phyloP scores from a whole-genome alignment of 1,140 invertebrate genomes.

The Paracyclopina nana region DNA sequence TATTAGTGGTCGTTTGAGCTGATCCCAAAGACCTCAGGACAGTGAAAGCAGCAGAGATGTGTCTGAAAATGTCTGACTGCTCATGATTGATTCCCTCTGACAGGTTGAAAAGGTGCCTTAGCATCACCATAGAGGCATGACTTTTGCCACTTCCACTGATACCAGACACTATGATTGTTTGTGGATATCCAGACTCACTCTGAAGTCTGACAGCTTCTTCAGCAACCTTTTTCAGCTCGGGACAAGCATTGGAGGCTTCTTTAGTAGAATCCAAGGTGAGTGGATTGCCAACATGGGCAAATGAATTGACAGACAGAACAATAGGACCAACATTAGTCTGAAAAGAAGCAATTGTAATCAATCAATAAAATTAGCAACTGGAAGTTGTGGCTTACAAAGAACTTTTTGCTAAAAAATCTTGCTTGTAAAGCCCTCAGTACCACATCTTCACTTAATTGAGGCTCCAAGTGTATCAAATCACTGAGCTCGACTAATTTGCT shows the following conservation, averaged over 20 bases:
- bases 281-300: constrained; percentile 62
- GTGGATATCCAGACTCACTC: constrained; percentile 42
- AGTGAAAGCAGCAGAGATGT: constrained; percentile 78
- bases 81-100: constrained; percentile 72
- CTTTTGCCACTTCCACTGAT: constrained; percentile 87
- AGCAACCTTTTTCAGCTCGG: constrained; percentile 61
- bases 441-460: constrained; percentile 77
- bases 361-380: neutral
- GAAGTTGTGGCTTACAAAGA: constrained; percentile 48
- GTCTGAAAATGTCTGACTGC: constrained; percentile 92
- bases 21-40: constrained; percentile 72
- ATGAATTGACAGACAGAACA: constrained; percentile 66
- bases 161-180: constrained; percentile 75
- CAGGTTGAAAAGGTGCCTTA: constrained; percentile 73
- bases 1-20: constrained; percentile 68
- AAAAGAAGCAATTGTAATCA: constrained; percentile 22
- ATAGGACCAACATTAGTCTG: constrained; percentile 84
- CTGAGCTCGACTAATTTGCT: constrained; percentile 34
- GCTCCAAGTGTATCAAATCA: constrained; percentile 73
- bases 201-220: constrained; percentile 74
- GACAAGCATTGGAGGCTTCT: constrained; percentile 28
- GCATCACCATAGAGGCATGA: constrained; percentile 69
- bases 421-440: constrained; percentile 72
- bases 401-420: constrained; percentile 59
- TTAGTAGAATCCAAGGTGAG: constrained; percentile 59